Base-by-base conservation (phyloP, 2,113 vertebrate genomes). In the Ovibos moschatus region DNA sequence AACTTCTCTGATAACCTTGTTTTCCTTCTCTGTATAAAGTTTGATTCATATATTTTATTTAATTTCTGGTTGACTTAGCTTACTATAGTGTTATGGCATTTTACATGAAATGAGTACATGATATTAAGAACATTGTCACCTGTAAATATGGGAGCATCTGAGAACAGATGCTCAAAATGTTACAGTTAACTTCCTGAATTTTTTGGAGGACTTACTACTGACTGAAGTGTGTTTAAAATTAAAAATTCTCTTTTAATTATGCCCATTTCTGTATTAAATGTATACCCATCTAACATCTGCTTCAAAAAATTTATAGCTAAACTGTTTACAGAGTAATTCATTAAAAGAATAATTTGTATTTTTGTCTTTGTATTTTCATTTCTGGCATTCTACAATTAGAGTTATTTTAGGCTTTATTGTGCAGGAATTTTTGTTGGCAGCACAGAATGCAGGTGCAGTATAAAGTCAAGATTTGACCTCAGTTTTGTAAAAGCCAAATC, bases 1-100 rank as follows among this genome's bases (percentile, higher is more conserved):
- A 91, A 94, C 3, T 91, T 82, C 91, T 94, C 55, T 95, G 78
- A 97, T 96, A 95, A 93, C 62, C 93, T 95, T 97, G 71, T 87
- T 97, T 98, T 95, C 43, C 76, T 62, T 89, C 79, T 15, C 55
- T 71, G 47, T 78, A 45, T 94, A 86, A 97, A 88, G 95, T 97
- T 95, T 71, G 71, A 67, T 21, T 92, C 85, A 87, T 47, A 19
- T 86, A 76, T 95, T 95, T 95, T 91, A 87, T 82, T 84, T 93
- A 74, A 62, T 88, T 94, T 94, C 50, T 86, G 33, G 50, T 86
- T 86, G 64, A 86, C 33, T 94, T 94, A n/a, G 30, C 78, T 81
- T 87, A 30, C 4, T 45, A 5, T 47, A 60, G 7, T 87, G 25
- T 53, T 93, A 40, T 15, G 4, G 9, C 47, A 12, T 82, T 92